Percentiles rank a stretch among this genome's conserved stretches.
phyloP scores from a whole-genome alignment of 1,140 invertebrate genomes.

The Drosophila suzukii region DNA sequence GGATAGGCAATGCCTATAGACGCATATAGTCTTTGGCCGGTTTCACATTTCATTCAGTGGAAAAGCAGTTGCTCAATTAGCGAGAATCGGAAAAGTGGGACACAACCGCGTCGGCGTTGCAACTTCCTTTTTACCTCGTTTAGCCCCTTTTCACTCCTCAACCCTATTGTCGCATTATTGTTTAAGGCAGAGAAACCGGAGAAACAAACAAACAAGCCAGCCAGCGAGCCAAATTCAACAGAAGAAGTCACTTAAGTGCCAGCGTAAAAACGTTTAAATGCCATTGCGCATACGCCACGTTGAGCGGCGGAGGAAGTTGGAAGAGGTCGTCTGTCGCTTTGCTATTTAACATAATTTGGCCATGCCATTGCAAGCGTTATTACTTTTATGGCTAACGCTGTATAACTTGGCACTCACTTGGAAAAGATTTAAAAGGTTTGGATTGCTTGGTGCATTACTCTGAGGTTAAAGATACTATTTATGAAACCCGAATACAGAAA shows the following conservation, averaged over 20 bases:
- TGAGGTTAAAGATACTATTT: neutral
- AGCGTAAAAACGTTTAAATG: constrained; percentile 47
- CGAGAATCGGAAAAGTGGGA: constrained; percentile 72
- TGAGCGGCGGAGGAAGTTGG: constrained; percentile 9
- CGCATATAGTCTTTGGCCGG: constrained; percentile 32
- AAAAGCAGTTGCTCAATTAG: constrained; percentile 75
- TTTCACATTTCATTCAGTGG: constrained; percentile 79
- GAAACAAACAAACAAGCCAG: constrained; percentile 15
- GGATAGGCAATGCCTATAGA: constrained; percentile 46
- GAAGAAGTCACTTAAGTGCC: constrained; percentile 48
- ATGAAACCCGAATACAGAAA: neutral
- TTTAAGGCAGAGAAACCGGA: constrained; percentile 25
- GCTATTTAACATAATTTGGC: constrained; percentile 62
- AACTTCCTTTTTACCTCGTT: constrained; percentile 51
- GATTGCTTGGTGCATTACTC: neutral
- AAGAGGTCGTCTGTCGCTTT: constrained; percentile 15
- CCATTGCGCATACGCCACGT: constrained; percentile 52
- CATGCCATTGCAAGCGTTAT: constrained; percentile 35
- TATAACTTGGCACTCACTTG: constrained; percentile 11
- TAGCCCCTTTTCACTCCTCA: constrained; percentile 28
- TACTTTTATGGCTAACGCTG: constrained; percentile 20
- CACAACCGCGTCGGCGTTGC: constrained; percentile 39
- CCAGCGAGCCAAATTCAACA: constrained; percentile 34
- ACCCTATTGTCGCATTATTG: constrained; percentile 20
- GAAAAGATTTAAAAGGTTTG: neutral